Evolutionary conservation across 2,888 invertebrate genomes (phyloP), one percentile per base, ranked within the genome.

Genomic region (Sclerodermus sp.): DNA sequence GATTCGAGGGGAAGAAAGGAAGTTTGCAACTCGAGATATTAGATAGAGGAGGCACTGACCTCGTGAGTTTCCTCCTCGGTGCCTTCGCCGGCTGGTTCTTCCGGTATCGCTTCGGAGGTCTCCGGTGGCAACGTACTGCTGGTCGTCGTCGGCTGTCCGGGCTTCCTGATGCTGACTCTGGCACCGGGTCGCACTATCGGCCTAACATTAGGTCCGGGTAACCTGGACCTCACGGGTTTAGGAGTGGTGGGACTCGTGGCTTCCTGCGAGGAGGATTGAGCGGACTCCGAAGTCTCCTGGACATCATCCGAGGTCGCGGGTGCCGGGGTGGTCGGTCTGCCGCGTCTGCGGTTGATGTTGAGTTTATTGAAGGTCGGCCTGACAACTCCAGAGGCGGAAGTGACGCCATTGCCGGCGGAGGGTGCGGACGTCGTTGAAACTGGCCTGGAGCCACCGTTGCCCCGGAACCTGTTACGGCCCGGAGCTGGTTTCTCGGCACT

Each of bases 101-200:
- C 77, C 14, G 63, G 47, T 0, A 70, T 55, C 3, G 58, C 57
- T 23, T 74, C 77, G 4, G 23, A 79, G 0, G 81, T 79, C 1
- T 81, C 34, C 3, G 34, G 34, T 34, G 34, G 34, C 12, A 34
- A 34, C 0, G 82, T 81, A 1, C 82, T 76, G 23, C 23, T 23
- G 0, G 80, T 79, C 0, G 76, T 72, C 1, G 71, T 76, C 42
- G 69, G 64, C 31, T 79, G 73, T 10, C 82, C 82, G 1, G 83
- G 81, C 66, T 84, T 80, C 38, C 73, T 83, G 56, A 87, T 74
- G 70, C 86, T 87, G 41, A 89, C 79, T 65, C 86, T 82, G 1
- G 86, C 84, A 1, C 86, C 87, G 0, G 88, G 88, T 48, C 88
- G 80, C 44, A 87, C 79, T 0, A 47, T 41, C 0, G 87, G 83